Evolutionary conservation across 2,888 invertebrate genomes (phyloP), one percentile per base, ranked within the genome.

Genomic region (Phymatocera aterrima): DNA sequence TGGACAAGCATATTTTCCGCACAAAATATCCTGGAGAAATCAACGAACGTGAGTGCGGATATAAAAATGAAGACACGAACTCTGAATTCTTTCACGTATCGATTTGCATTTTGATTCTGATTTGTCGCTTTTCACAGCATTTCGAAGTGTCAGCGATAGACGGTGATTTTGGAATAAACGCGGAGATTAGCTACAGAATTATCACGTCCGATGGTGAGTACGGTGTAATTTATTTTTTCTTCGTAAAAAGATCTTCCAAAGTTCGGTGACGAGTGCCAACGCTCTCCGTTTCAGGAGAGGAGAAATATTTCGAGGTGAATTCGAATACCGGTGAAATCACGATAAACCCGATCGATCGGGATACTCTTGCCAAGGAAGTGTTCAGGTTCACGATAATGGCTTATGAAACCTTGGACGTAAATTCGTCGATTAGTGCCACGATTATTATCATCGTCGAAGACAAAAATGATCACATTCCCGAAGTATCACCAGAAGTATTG

Each of bases 391-490:
- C 74, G 1, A 83, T 91, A 60, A 83, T 82, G 60, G 91, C 91
- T 1, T 90, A 86, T 78, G 91, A 91, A 85, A 83, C 83, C 10
- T 81, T 83, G 8, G 84, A 89, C 60, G 61, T 79, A 1, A 80
- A 77, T 2, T 85, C 85, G 0, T 78, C 79, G 5, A 82, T 83
- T 28, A 75, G 78, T 18, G 79, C 84, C 54, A 82, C 80, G 8
- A 84, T 91, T 21, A 86, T 85, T 10, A 86, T 91, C 43, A 87
- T 90, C 40, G 90, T 94, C 18, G 86, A 89, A 31, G 94, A 94
- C 84, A 91, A 94, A 37, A 96, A 96, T 86, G 95, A 96, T 86
- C 93, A 95, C 85, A 85, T 84, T 15, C 96, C 96, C 0, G 84
- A 85, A 82, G 92, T 94, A 0, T 84, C 91, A 15, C 85, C 84